Evolutionary conservation across 2,113 vertebrate genomes (phyloP).

Genomic region (Vireo altiloquus): DNA sequence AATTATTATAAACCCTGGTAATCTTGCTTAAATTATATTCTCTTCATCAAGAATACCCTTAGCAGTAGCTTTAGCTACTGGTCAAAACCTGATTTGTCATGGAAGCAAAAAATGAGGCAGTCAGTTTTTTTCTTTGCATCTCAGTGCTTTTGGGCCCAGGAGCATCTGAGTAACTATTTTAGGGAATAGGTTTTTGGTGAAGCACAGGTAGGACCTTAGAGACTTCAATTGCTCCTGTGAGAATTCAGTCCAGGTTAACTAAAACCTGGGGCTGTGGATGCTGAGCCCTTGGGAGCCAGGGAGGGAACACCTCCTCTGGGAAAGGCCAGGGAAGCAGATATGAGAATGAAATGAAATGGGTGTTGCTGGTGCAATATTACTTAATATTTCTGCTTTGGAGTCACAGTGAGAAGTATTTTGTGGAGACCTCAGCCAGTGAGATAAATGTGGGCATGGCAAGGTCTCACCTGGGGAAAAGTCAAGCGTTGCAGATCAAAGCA

Average conservation of each 20-base stretch:
- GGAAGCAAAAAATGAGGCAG: not conserved
- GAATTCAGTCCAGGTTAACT: conserved; percentile 56
- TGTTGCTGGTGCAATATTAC: not conserved
- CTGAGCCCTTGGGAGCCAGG: not conserved
- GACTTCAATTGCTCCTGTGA: conserved; percentile 56
- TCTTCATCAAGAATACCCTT: conserved; percentile 5
- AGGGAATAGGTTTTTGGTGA: conserved; percentile 59
- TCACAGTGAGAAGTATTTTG: not conserved
- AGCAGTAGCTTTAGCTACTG: not conserved
- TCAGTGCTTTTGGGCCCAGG: conserved; percentile 56
- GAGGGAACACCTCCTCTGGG: not conserved
- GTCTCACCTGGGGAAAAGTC: not conserved
- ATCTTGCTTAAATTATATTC: conserved; percentile 11
- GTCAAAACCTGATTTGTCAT: conserved; percentile 53
- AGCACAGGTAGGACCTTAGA: conserved; percentile 53
- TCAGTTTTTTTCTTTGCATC: conserved; percentile 50
- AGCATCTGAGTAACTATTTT: conserved; percentile 58
- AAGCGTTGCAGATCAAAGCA: accelerated
- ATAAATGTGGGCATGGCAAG: not conserved
- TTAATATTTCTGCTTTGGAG: not conserved
- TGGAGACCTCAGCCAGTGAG: not conserved
- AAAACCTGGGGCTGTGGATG: conserved; percentile 8
- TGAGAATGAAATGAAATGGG: not conserved
- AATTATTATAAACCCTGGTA: not conserved
- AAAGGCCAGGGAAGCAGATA: not conserved